A percentile compares a stretch with the other conserved stretches of the same genome.
These are phyloP conservation scores for Lycaena phlaeas DNA, from an alignment of 2,888 invertebrate genomes.

Conservation along the genomic window DNA sequence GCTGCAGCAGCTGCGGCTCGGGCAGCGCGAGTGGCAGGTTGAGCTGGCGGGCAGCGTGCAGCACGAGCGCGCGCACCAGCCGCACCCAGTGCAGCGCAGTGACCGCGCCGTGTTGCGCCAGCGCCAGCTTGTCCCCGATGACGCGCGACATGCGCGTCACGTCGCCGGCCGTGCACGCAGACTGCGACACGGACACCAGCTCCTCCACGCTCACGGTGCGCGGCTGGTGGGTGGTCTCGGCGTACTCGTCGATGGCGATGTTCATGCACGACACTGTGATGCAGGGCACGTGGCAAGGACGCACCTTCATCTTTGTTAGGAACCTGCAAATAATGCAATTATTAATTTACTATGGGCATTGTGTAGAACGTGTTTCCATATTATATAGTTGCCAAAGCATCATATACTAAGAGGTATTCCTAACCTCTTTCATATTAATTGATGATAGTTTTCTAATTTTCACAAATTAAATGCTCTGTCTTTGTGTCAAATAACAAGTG, in stretches of 20 bases:
- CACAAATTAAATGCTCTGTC: no score
- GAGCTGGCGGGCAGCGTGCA: constrained; percentile 33
- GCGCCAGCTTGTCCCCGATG: constrained; percentile 82
- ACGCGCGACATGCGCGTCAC: constrained; percentile 89
- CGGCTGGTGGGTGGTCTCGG: constrained; percentile 63
- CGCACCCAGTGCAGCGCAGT: constrained; percentile 81
- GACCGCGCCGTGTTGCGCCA: constrained; percentile 65
- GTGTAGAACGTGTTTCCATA: no score
- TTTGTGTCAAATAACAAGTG: no score
- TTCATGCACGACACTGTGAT: constrained; percentile 90
- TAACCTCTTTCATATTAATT: no score
- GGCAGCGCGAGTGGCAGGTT: constrained; percentile 14
- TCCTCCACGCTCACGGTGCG: constrained; percentile 75
- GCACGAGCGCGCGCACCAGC: constrained; percentile 76
- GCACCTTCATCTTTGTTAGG: constrained; percentile 86
- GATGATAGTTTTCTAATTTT: no score
- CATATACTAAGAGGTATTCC: no score
- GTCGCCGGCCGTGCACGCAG: constrained; percentile 88
- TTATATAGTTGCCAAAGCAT: no score
- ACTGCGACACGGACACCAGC: constrained; percentile 77
- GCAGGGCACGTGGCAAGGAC: constrained; percentile 89
- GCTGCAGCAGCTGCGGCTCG: constrained; percentile 30
- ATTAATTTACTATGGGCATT: no score
- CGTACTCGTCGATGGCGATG: constrained; percentile 85
- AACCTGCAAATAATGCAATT: no score